phyloP scores from a whole-genome alignment of 2,113 vertebrate genomes.

The Acanthisitta chloris region DNA sequence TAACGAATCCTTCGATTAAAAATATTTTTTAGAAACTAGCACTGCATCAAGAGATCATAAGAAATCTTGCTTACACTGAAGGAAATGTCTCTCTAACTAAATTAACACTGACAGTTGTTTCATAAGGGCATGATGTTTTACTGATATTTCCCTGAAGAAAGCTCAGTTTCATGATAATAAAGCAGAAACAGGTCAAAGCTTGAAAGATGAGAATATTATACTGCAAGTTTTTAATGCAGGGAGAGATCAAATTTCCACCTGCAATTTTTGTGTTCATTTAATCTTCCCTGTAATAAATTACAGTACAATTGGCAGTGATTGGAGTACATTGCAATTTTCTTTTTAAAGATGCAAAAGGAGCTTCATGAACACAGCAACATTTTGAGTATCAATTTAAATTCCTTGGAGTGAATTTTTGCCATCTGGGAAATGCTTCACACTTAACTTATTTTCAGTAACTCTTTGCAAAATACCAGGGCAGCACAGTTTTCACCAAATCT shows the following conservation, averaged over 20 bases:
- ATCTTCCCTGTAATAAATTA: slow-evolving; percentile 28
- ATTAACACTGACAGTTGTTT: slow-evolving; percentile 15
- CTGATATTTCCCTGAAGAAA: slow-evolving; percentile 35
- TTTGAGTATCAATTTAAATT: slow-evolving; percentile 66
- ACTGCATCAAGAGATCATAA: background rate
- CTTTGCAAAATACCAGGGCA: slow-evolving; percentile 27
- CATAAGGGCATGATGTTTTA: background rate
- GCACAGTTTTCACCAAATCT: slow-evolving; percentile 17
- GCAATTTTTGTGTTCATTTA: slow-evolving; percentile 24
- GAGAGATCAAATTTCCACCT: slow-evolving; percentile 34
- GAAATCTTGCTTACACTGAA: background rate
- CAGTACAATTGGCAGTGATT: slow-evolving; percentile 42
- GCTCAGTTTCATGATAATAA: background rate
- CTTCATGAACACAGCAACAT: slow-evolving; percentile 57
- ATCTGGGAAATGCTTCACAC: slow-evolving; percentile 63
- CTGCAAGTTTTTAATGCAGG: background rate
- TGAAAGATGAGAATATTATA: background rate
- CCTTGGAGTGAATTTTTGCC: slow-evolving; percentile 64
- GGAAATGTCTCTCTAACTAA: slow-evolving; percentile 5
- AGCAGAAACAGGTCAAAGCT: slow-evolving; percentile 38
- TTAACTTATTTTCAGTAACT: slow-evolving; percentile 53
- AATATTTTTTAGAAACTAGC: background rate
- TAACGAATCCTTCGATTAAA: background rate
- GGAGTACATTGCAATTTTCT: slow-evolving; percentile 26
- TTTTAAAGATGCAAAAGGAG: slow-evolving; percentile 54